phyloP scores from a whole-genome alignment of 2,888 invertebrate genomes.

The Lacanobia wlatinum region DNA sequence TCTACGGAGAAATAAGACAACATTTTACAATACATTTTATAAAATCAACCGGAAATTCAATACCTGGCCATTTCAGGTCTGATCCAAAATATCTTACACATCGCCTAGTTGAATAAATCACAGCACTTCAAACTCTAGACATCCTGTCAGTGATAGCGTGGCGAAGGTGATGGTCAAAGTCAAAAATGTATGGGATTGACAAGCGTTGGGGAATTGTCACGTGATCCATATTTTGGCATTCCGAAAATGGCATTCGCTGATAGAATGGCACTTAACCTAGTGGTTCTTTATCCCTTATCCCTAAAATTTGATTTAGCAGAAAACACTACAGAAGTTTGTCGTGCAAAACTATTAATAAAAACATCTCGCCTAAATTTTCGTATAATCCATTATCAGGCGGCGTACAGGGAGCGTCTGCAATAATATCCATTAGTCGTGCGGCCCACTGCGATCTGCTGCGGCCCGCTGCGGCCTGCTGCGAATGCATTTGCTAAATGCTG shows the following conservation, averaged over 20 bases:
- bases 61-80: not conserved
- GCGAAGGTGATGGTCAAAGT: too few species aligned
- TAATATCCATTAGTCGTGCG: conserved; percentile 33
- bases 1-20: not conserved
- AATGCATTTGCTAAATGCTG: conserved; percentile 44
- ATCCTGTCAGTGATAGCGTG: too few species aligned
- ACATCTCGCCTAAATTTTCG: not conserved
- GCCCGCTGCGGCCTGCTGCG: conserved; percentile 21
- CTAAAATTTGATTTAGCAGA: conserved; percentile 9
- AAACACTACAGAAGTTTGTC: not conserved
- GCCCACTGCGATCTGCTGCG: conserved; percentile 1
- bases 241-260: too few species aligned
- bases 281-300: too few species aligned
- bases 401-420: conserved; percentile 30
- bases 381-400: conserved; percentile 21
- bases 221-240: too few species aligned
- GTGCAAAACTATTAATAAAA: not conserved
- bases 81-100: not conserved
- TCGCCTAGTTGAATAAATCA: too few species aligned
- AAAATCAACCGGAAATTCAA: not conserved
- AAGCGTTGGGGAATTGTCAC: too few species aligned
- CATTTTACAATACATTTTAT: not conserved
- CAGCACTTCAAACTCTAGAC: too few species aligned
- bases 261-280: too few species aligned
- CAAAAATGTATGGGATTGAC: too few species aligned